phyloP scores from a whole-genome alignment of 2,797 vertebrate genomes.

The Neosilurus hyrtlii region DNA sequence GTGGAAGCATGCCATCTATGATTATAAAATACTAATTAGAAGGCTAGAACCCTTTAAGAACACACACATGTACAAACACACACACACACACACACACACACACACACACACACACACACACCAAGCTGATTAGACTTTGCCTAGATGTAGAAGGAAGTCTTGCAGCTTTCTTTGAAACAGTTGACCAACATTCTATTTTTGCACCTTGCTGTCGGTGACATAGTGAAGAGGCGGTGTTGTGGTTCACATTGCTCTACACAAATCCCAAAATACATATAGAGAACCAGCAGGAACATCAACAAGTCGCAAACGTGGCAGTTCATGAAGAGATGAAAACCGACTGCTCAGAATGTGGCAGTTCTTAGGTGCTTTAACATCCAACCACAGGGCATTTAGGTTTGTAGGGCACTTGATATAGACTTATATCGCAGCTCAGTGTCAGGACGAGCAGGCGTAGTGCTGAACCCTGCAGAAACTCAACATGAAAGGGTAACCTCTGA shows the following conservation, averaged over 20 bases:
- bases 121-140: conserved; percentile 70
- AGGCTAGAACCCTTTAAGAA: conserved; percentile 14
- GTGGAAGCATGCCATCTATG: not conserved
- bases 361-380: not conserved
- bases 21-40: conserved; percentile 1
- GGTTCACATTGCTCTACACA: conserved; percentile 23
- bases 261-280: conserved; percentile 6
- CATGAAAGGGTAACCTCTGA: conserved; percentile 29
- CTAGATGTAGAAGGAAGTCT: conserved; percentile 66
- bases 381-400: not conserved
- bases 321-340: not conserved
- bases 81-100: conserved; percentile 15
- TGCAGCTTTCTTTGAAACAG: conserved; percentile 69
- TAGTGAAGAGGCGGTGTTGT: conserved; percentile 62
- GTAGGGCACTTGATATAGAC: conserved; percentile 28
- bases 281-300: conserved; percentile 12
- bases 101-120: not conserved
- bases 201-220: conserved; percentile 64
- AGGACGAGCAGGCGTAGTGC: conserved; percentile 16
- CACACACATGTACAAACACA: not conserved
- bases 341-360: not conserved
- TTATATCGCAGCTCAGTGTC: conserved; percentile 24
- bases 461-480: conserved; percentile 21
- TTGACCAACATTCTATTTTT: conserved; percentile 72
- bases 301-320: not conserved